Evolutionary conservation across 2,113 vertebrate genomes (phyloP).

Genomic region (Cyprinodon tularosa): DNA sequence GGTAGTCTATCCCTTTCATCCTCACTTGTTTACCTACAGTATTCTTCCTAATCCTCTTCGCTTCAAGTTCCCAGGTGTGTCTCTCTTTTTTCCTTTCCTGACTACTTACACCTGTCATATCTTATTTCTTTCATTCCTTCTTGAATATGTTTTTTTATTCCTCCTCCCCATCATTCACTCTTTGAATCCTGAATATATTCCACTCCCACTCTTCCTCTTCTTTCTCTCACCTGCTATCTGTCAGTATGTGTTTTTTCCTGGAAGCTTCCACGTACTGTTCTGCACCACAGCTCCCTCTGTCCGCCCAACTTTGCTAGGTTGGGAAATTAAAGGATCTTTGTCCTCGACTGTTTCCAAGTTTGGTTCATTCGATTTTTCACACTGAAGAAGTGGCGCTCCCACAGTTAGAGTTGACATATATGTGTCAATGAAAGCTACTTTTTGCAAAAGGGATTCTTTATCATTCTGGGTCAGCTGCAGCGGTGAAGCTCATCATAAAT

Average conservation of each 20-base stretch:
- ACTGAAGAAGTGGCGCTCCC: background rate
- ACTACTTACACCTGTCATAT: slow-evolving; percentile 53
- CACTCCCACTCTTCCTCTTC: background rate
- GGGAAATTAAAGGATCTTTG: slow-evolving; percentile 66
- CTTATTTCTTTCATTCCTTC: slow-evolving; percentile 52
- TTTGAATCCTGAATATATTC: slow-evolving; percentile 27
- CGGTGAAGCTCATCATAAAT: background rate
- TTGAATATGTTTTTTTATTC: slow-evolving; percentile 38
- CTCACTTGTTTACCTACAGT: slow-evolving; percentile 16
- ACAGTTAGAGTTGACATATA: background rate
- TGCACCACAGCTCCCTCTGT: slow-evolving; percentile 59
- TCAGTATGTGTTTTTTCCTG: slow-evolving; percentile 10
- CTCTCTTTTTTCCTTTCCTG: slow-evolving; percentile 27
- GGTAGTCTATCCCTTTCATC: slow-evolving; percentile 29
- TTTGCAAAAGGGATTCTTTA: background rate
- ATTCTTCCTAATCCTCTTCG: slow-evolving; percentile 25
- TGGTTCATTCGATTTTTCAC: slow-evolving; percentile 1
- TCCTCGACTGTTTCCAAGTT: slow-evolving; percentile 44
- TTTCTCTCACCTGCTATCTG: slow-evolving; percentile 12
- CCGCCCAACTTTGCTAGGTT: slow-evolving; percentile 65
- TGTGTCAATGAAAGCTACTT: no score
- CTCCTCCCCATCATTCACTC: slow-evolving; percentile 23
- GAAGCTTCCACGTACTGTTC: slow-evolving; percentile 59
- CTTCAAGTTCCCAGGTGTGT: slow-evolving; percentile 17
- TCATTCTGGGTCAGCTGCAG: background rate